phyloP scores from a whole-genome alignment of 2,113 vertebrate species.

The Picathartes gymnocephalus region DNA sequence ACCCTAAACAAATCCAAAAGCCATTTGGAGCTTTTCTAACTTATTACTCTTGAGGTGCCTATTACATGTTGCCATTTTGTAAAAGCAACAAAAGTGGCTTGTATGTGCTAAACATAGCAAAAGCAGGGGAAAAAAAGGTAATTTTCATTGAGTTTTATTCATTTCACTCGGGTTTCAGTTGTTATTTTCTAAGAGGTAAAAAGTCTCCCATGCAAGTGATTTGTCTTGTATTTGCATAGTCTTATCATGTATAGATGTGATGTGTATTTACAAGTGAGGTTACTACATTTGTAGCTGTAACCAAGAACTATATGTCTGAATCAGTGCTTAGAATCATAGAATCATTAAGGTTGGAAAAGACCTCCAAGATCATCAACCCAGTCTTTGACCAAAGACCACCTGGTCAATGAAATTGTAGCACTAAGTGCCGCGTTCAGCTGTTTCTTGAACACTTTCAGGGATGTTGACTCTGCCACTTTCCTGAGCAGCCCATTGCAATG shows the following conservation, averaged over 20 bases:
- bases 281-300: neutral
- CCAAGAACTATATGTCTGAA: neutral
- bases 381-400: neutral
- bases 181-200: neutral
- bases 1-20: neutral
- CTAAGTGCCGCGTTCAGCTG: rapidly evolving
- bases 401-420: neutral
- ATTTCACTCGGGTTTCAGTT: neutral
- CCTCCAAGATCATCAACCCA: neutral
- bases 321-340: neutral
- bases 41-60: neutral
- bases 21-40: neutral
- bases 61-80: neutral
- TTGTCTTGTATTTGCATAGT: neutral
- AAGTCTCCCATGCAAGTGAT: neutral
- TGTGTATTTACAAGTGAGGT: neutral
- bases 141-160: neutral
- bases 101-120: neutral
- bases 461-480: rapidly evolving
- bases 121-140: rapidly evolving
- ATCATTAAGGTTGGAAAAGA: neutral
- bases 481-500: neutral
- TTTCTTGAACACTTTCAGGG: neutral
- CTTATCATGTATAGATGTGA: neutral
- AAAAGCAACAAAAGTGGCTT: neutral